Conservation (phyloP, 2,797 vertebrate species). For the Ataeniobius toweri region DNA sequence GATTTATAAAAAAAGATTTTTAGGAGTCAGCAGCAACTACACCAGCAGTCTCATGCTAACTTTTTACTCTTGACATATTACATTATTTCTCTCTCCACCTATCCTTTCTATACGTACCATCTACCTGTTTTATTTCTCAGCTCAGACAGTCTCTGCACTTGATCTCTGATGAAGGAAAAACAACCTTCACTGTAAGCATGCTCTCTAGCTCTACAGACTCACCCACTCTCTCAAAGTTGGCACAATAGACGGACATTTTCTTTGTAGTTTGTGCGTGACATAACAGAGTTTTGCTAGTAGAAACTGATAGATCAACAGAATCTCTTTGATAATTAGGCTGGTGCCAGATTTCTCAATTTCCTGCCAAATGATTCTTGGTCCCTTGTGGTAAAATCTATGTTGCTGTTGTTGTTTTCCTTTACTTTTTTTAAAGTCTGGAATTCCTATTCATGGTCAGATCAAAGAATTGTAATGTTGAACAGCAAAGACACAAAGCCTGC, state of each 20-base stretch:
- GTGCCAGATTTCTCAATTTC: slow-evolving; percentile 60
- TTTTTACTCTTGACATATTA: slow-evolving; percentile 41
- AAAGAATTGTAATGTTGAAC: slow-evolving; percentile 62
- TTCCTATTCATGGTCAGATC: slow-evolving; percentile 75
- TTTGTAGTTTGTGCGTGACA: slow-evolving; percentile 31
- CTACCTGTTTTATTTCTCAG: slow-evolving; percentile 45
- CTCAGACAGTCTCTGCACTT: slow-evolving; percentile 56
- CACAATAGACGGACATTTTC: slow-evolving; percentile 47
- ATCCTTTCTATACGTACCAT: slow-evolving; percentile 38
- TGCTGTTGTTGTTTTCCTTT: slow-evolving; percentile 27
- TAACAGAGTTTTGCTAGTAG: slow-evolving; percentile 34
- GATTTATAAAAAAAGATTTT: slow-evolving; percentile 26
- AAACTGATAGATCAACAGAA: slow-evolving; percentile 32
- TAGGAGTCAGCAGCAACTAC: slow-evolving; percentile 29
- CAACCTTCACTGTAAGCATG: slow-evolving; percentile 46
- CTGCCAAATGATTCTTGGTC: slow-evolving; percentile 61
- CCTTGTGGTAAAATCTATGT: slow-evolving; percentile 58
- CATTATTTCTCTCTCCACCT: slow-evolving; percentile 23
- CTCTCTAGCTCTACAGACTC: slow-evolving; percentile 46
- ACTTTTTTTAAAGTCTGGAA: slow-evolving; percentile 38
- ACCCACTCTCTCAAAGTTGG: slow-evolving; percentile 40
- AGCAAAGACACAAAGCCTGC: slow-evolving; percentile 59
- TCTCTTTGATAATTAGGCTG: slow-evolving; percentile 62
- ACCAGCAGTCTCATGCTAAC: slow-evolving; percentile 27
- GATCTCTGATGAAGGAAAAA: slow-evolving; percentile 67